These are phyloP conservation scores for Gambelia wislizenii DNA, from an alignment of 2,797 vertebrate species.

Conservation along the genomic window DNA sequence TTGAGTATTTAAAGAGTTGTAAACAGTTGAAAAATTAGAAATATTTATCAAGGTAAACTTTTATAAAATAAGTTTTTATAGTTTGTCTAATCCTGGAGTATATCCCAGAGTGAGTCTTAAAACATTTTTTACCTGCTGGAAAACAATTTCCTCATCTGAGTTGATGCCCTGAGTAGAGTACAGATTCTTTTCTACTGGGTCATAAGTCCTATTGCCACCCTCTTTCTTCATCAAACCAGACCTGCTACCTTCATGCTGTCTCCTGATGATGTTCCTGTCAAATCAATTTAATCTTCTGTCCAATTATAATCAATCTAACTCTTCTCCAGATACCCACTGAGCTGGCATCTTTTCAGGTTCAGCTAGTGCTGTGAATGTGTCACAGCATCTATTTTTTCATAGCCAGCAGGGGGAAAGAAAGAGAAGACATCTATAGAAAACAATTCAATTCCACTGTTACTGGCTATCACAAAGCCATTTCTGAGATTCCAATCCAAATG, in stretches of 20 bases:
- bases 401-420: slow-evolving; percentile 35
- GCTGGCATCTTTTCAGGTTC: background rate
- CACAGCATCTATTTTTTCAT: slow-evolving; percentile 18
- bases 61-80: background rate
- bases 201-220: background rate
- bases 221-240: background rate
- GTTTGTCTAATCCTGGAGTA: background rate
- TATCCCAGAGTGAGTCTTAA: background rate
- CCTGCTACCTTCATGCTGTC: background rate
- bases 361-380: slow-evolving; percentile 38
- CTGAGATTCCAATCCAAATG: background rate
- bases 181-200: background rate
- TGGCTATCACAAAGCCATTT: background rate
- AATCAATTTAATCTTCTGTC: slow-evolving; percentile 39
- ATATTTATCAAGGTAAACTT: background rate
- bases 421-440: slow-evolving; percentile 23
- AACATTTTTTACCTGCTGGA: background rate
- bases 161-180: background rate
- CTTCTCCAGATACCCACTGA: slow-evolving; percentile 22
- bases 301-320: slow-evolving; percentile 35
- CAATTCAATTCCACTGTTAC: slow-evolving; percentile 10
- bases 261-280: slow-evolving; percentile 7
- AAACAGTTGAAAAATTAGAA: background rate
- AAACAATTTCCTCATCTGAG: background rate
- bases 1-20: background rate